Evolutionary conservation across 2,113 vertebrate genomes (phyloP).

Genomic region (Melanerpes aurifrons): DNA sequence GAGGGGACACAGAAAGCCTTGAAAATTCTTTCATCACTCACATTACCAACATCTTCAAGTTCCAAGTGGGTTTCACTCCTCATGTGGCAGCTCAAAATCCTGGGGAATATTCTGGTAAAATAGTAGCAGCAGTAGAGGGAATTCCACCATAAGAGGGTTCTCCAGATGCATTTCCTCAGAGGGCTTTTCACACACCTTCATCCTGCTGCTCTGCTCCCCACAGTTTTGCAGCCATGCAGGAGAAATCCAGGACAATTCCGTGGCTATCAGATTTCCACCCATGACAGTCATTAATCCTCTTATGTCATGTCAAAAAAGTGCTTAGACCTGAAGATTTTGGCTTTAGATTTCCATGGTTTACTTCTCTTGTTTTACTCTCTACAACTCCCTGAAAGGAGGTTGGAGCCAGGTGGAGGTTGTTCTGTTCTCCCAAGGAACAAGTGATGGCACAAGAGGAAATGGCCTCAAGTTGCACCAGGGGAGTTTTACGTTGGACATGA

Average conservation of each 20-base stretch:
- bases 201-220: background rate
- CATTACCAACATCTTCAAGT: constrained; percentile 4
- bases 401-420: too few relatives aligned
- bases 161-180: background rate
- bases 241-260: background rate
- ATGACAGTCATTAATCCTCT: background rate
- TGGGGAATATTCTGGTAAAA: background rate
- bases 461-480: too few relatives aligned
- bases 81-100: background rate
- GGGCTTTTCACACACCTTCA: background rate
- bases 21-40: constrained; percentile 45
- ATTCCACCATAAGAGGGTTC: background rate
- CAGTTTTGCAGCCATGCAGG: background rate
- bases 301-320: background rate
- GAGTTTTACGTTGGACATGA: too few relatives aligned
- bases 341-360: background rate
- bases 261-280: background rate
- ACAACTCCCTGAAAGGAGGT: too few relatives aligned
- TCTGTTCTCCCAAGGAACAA: too few relatives aligned
- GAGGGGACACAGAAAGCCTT: background rate
- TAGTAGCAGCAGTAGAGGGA: rapidly evolving
- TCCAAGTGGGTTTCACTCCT: constrained; percentile 25
- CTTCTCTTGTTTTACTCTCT: background rate
- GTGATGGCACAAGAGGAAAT: too few relatives aligned
- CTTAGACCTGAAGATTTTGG: background rate